Evolutionary conservation across 2,113 vertebrate genomes (phyloP), one percentile per base, ranked within the genome.

Genomic region (Phalacrocorax carbo): DNA sequence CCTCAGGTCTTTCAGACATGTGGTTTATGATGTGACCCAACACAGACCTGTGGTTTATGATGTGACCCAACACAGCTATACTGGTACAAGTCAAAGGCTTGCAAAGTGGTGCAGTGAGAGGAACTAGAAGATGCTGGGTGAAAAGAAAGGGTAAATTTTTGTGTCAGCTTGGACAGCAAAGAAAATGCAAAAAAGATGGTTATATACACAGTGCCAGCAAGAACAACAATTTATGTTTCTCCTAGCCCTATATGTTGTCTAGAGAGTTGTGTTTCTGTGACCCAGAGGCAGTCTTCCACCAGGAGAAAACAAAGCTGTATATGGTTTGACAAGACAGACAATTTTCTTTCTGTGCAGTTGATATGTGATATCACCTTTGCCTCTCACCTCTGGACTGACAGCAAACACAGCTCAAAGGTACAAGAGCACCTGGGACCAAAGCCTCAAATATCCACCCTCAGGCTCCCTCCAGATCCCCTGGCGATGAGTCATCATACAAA

Each of bases 401-500:
- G 62, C 42, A 17, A 88, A 77, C 66, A 62, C 92, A 88, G 94
- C 88, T 91, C 81, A 68, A 76, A 90, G 77, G 85, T 94, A 95
- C 42, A n/a, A 55, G 73, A 79, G 70, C 92, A 94, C 71, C 90
- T 96, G 95, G 82, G 78, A 93, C 66, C 62, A 42, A 40, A 71
- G 64, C 57, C 66, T 97, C 96, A 92, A 86, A 95, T 95, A 95
- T 90, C 94, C 88, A 92, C 76, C 89, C 90, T 54, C 69, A 38
- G 86, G 92, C 92, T 92, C 62, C 65, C 82, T 90, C 84, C 66
- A 58, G 88, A 94, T 93, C 77, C 68, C 90, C 58, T 23, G 60
- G 85, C 64, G 5, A 95, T 96, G 96, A 98, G 89, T 98, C 97
- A 98, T 96, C 88, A 86, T 61, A 49, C 94, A 94, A 96, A 97